phyloP scores from a whole-genome alignment of 2,113 vertebrate species.

The Entosphenus tridentatus region DNA sequence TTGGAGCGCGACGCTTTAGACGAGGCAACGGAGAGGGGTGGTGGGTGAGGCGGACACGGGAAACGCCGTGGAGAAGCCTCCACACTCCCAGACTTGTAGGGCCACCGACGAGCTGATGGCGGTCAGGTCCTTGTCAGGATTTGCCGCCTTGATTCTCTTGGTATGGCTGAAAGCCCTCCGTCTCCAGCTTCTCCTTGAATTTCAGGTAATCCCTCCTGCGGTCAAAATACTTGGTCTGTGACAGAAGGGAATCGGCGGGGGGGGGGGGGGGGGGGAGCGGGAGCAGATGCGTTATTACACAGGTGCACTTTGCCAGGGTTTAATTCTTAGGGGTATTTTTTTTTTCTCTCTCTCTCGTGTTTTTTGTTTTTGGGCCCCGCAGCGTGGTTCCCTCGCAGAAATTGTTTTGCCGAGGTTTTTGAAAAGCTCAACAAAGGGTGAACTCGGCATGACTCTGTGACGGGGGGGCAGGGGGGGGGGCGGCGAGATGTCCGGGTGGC shows the following conservation, averaged over 20 bases:
- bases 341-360: no score
- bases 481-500: no score
- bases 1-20: no score
- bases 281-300: not conserved
- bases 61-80: no score
- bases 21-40: no score
- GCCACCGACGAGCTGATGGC: no score
- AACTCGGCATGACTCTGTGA: no score
- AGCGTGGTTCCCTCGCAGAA: not conserved
- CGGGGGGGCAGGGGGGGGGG: no score
- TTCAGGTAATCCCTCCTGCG: conserved; percentile 4
- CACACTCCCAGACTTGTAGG: no score
- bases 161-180: not conserved
- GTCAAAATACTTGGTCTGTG: not conserved
- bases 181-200: conserved; percentile 5
- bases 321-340: no score
- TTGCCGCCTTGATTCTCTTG: not conserved
- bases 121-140: not conserved
- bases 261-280: not conserved
- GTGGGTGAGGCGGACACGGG: no score
- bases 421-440: not conserved
- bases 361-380: not conserved
- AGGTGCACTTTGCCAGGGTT: not conserved
- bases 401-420: not conserved
- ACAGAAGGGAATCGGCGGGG: not conserved